Base-by-base conservation (phyloP, 2,797 vertebrate species). In the Malacoraja senta region DNA sequence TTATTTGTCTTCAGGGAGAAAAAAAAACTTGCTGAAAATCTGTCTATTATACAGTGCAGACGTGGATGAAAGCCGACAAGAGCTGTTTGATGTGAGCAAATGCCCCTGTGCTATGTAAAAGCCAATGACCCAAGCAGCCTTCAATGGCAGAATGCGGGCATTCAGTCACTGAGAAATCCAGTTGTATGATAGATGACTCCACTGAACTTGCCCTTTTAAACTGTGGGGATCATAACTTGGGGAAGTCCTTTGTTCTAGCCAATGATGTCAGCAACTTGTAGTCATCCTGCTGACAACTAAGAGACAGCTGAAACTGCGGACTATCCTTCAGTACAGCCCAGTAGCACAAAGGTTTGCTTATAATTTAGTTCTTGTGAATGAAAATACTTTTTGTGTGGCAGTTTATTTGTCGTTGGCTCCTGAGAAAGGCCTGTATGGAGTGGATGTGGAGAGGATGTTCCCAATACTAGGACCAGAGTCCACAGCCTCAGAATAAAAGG, bases 341-440 rank as follows among this genome's bases (percentile, higher is more conserved):
- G 95, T 32, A 94, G 93, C 93, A 96, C 96, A 96, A 96, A 96
- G 95, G 94, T 95, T 96, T 95, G 80, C 94, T 95, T 96, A 95
- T 96, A 94, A 94, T 21, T 93, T n/a, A 74, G 93, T 80, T 94
- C 80, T 93, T 0, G 0, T 88, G 92, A 96, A 92, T 92, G 90
- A 95, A 96, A 96, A 95, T 93, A 95, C 93, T 0, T 93, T 95
- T 95, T 95, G 95, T 95, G 93, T 90, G 0, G 94, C 94, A 93
- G n/a, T 95, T 35, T 80, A 95, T 96, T 95, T 96, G 95, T 96
- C 94, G 94, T 94, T 93, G 0, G 0, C 93, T 95, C 93, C 79
- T 93, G 44, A 53, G 44, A 53, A 53, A 53, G 44, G 44, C 44
- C 44, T 53, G 44, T 53, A 44, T 44, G 44, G 44, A 53, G 4